Base-by-base conservation (phyloP, 1,140 invertebrate genomes). In the Hyposmocoma kahamanoa region DNA sequence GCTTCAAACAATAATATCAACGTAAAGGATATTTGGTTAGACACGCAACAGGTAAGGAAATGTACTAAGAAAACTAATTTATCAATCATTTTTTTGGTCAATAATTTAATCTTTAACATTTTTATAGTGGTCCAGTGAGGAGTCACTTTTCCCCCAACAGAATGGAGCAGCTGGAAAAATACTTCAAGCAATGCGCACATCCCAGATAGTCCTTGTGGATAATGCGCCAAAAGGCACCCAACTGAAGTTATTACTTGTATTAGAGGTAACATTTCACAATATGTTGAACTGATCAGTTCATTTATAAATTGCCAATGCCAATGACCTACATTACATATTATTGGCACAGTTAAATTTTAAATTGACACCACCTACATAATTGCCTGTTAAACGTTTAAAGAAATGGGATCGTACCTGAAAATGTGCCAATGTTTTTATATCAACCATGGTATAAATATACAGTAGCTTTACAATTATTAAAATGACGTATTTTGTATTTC, bases 141-240 rank as follows among this genome's bases (percentile, higher is more conserved):
- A 90, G 38, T 89, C 91, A 49, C 83, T 95, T 36, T 89, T 91
- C 73, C 92, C 93, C 10, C 62, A 89, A 42, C 83, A 87, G 52
- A 88, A 91, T 66, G 88, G 88, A 11, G 87, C 88, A 22, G 82
- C 94, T 61, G 94, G 94, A 26, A 89, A 90, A 61, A 87, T 97
- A 47, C 72, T 97, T 15, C 78, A 90, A 32, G 90, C 91, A 10
- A 83, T 97, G 57, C 88, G 91, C 28, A 89, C 86, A 42, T 87
- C 91, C 21, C 90, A 89, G 68, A 94, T 98, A 59, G 84, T 90
- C 1, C 81, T 90, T 45, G 94, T 93, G 10, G 93, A 94, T 75
- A 92, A 94, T 81, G 91, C 90, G 73, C 89, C 73, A 41, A 89
- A 92, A 73, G 97, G 97, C 42, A 97, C 96, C 24, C 97, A 98